Evolutionary conservation across 2,888 invertebrate genomes (phyloP).

Genomic region (Sylvicola cinctus): DNA sequence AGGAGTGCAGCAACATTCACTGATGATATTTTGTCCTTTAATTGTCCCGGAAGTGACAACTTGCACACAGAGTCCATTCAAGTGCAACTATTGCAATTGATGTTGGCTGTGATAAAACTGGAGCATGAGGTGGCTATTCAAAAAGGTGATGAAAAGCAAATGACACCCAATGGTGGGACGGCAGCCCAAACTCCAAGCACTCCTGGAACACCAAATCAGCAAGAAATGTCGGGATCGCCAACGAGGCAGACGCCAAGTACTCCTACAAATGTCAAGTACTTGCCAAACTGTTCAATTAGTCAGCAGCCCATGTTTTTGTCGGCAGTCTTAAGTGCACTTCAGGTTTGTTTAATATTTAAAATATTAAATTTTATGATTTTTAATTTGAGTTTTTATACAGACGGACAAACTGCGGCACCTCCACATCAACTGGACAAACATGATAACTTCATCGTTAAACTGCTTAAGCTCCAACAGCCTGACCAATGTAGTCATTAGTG

Average conservation of each 20-base stretch:
- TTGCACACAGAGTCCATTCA: conserved; percentile 48
- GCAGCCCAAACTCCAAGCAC: conserved; percentile 11
- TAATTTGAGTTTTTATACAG: conserved; percentile 2
- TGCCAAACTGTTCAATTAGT: conserved; percentile 41
- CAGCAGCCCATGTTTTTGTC: conserved; percentile 70
- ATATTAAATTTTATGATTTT: neutral
- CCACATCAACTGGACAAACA: conserved; percentile 65
- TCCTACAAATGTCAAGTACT: conserved; percentile 31
- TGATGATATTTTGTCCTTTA: conserved; percentile 52
- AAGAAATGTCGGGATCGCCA: conserved; percentile 10
- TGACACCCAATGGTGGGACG: conserved; percentile 1
- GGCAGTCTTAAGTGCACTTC: conserved; percentile 54
- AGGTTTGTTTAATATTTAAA: conserved; percentile 22
- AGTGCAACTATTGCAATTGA: conserved; percentile 40
- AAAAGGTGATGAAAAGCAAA: conserved; percentile 25
- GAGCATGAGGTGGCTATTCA: conserved; percentile 45
- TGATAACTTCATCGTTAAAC: conserved; percentile 60
- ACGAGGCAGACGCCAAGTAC: conserved; percentile 19
- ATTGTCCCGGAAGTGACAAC: conserved; percentile 40
- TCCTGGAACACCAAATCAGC: conserved; percentile 7
- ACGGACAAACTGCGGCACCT: conserved; percentile 40
- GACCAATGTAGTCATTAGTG: conserved; percentile 53
- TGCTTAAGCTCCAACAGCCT: conserved; percentile 52
- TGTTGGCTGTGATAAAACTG: conserved; percentile 49
- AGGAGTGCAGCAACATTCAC: conserved; percentile 37